Evolutionary conservation across 2,113 vertebrate genomes (phyloP).

Genomic region (Cichladusa arquata): DNA sequence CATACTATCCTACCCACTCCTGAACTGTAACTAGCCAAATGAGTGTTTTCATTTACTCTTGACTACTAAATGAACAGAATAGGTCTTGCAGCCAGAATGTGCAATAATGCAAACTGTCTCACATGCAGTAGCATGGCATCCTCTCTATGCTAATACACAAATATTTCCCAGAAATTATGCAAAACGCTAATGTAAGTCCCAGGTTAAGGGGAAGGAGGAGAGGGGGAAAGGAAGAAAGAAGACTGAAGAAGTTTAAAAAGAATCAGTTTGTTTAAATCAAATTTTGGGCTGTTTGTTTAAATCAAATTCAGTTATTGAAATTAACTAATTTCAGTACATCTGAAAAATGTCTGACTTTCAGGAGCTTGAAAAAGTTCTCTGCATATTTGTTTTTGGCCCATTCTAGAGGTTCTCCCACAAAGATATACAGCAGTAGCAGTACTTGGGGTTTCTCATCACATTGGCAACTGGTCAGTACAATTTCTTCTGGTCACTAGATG

Average conservation of each 20-base stretch:
- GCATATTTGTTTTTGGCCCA: neutral
- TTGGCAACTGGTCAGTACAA: neutral
- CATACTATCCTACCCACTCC: neutral
- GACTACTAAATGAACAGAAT: neutral
- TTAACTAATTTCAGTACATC: neutral
- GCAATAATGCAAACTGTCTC: neutral
- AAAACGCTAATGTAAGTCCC: neutral
- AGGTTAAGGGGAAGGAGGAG: neutral
- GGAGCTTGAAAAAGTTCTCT: neutral
- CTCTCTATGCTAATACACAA: neutral
- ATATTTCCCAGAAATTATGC: neutral
- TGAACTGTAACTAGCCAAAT: neutral
- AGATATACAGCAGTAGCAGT: neutral
- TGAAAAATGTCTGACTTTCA: neutral
- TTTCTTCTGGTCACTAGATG: slow-evolving; percentile 65
- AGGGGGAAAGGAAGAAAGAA: neutral
- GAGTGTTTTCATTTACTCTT: neutral
- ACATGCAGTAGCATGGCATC: neutral
- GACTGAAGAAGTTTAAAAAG: neutral
- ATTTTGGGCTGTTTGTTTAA: neutral
- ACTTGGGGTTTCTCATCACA: neutral
- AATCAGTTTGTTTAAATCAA: neutral
- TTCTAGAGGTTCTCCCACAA: neutral
- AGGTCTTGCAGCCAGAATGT: neutral
- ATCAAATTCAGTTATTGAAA: neutral